Conservation (phyloP, 2,113 vertebrate species). For the Brevimyrus niger region DNA sequence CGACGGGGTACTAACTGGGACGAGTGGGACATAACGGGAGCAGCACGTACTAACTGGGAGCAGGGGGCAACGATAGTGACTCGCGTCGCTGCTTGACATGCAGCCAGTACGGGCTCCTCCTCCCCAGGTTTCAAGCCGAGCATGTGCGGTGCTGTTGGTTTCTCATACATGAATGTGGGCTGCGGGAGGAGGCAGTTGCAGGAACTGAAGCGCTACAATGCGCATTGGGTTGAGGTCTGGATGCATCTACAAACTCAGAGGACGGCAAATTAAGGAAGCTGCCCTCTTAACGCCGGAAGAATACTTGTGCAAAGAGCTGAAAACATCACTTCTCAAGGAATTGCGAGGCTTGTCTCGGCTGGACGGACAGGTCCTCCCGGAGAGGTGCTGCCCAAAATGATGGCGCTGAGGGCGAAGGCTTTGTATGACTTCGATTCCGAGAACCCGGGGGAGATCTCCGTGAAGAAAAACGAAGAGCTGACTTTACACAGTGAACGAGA, state of each 20-base stretch:
- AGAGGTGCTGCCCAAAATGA: slow-evolving; percentile 38
- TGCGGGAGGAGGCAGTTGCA: background rate
- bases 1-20: background rate
- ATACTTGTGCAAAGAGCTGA: background rate
- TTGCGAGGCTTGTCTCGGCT: slow-evolving; percentile 3
- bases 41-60: background rate
- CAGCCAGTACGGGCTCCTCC: slow-evolving; percentile 27
- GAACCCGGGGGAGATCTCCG: slow-evolving; percentile 86
- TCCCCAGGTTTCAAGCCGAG: slow-evolving; percentile 19
- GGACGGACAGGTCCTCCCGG: slow-evolving; percentile 15
- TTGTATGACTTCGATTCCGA: slow-evolving; percentile 88
- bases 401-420: slow-evolving; percentile 81
- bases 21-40: background rate
- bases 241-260: background rate
- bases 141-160: slow-evolving; percentile 23
- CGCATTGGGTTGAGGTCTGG: background rate
- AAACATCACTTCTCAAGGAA: background rate
- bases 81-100: background rate
- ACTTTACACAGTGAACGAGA: slow-evolving; percentile 83
- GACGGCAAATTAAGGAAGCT: background rate
- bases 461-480: slow-evolving; percentile 80
- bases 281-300: background rate
- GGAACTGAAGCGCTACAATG: slow-evolving; percentile 8
- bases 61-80: background rate
- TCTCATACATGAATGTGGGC: slow-evolving; percentile 8